phyloP scores from a whole-genome alignment of 2,888 invertebrate genomes.

The Teleiodes luculella region DNA sequence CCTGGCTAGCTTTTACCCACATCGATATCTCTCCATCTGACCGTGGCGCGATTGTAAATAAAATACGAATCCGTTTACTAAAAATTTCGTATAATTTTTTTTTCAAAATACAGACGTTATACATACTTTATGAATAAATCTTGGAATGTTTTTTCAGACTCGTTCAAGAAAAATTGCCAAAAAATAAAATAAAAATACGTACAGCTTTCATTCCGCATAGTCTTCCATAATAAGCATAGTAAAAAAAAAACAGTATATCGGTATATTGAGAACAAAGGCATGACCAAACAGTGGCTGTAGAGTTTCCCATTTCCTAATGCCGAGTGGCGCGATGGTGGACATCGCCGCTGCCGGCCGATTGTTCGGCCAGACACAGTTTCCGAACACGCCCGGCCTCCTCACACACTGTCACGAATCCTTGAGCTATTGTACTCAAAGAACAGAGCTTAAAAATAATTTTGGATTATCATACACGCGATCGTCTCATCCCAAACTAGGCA shows the following conservation, averaged over 20 bases:
- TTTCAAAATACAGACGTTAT: no score
- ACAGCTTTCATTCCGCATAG: background rate
- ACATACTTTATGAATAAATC: no score
- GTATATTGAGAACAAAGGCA: constrained; percentile 21
- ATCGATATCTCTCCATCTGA: background rate
- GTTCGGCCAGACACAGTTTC: constrained; percentile 31
- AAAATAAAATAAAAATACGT: no score
- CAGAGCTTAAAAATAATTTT: no score
- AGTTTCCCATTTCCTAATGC: constrained; percentile 41
- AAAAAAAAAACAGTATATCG: background rate
- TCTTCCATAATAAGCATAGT: background rate
- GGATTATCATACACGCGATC: no score
- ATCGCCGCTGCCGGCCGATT: constrained; percentile 27
- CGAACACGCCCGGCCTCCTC: constrained; percentile 1
- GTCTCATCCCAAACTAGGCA: no score
- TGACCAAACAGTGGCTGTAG: constrained; percentile 26
- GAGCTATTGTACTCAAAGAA: no score
- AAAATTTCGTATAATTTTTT: no score
- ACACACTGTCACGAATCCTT: constrained; percentile 3
- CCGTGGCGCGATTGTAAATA: background rate
- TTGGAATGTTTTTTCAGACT: no score
- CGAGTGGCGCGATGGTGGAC: constrained; percentile 16
- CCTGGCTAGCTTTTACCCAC: background rate
- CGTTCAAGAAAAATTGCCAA: no score
- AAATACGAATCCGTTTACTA: background rate